These are phyloP conservation scores for Drosophila affinis DNA, from an alignment of 2,888 invertebrate genomes.

Conservation along the genomic window DNA sequence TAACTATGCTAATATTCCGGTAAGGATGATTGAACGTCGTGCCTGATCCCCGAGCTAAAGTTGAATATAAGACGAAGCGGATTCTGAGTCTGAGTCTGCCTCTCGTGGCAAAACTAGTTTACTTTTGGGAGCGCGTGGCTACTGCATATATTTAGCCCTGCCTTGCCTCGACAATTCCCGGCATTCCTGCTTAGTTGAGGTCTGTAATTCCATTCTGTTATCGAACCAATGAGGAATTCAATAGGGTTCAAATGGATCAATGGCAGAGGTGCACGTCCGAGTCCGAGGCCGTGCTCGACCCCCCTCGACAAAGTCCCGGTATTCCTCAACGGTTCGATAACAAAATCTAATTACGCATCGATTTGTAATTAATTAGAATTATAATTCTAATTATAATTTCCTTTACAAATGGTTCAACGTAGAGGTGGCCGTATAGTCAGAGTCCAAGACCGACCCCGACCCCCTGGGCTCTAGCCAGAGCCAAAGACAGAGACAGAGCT, in stretches of 20 bases:
- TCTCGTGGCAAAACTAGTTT: constrained; percentile 34
- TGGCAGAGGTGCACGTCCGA: no score
- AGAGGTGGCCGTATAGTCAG: background rate
- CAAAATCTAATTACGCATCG: background rate
- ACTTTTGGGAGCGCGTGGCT: constrained; percentile 33
- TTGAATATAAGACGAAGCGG: background rate
- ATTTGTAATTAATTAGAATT: background rate
- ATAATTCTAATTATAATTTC: constrained; percentile 1
- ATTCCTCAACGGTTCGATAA: background rate
- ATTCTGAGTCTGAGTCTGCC: constrained; percentile 9
- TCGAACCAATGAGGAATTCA: no score
- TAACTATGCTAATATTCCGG: constrained; percentile 74
- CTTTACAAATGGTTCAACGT: background rate
- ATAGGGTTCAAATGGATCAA: no score
- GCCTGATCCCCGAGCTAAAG: constrained; percentile 43
- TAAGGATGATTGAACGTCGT: constrained; percentile 60
- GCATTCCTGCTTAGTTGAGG: no score
- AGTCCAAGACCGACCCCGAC: background rate
- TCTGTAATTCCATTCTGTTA: no score
- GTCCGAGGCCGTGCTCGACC: no score
- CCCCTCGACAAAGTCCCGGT: background rate
- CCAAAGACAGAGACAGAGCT: background rate
- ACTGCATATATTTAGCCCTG: constrained; percentile 25
- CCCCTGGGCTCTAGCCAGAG: no score
- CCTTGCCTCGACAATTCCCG: background rate